A percentile compares a stretch with the other conserved stretches of the same genome.
These are phyloP conservation scores for Leucopsar rothschildi DNA, from an alignment of 2,113 vertebrate species.

Conservation along the genomic window DNA sequence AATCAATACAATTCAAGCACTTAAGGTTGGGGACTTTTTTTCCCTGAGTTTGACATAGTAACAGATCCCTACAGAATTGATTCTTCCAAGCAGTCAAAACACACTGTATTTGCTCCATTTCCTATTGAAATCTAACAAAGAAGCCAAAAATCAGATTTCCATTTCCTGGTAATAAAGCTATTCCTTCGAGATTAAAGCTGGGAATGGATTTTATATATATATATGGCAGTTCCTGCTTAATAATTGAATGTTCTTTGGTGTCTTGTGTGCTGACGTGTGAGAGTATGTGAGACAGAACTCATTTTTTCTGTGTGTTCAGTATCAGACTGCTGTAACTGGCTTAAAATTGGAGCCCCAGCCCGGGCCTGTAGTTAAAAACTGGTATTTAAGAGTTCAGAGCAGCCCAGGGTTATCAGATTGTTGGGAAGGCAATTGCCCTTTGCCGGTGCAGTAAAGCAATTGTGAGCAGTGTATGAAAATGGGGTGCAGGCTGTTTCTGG, in stretches of 20 bases:
- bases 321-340: background rate
- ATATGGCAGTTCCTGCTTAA: conserved; percentile 55
- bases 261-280: conserved; percentile 12
- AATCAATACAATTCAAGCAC: background rate
- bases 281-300: background rate
- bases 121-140: conserved; percentile 46
- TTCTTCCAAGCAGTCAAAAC: conserved; percentile 43
- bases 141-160: conserved; percentile 64
- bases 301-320: background rate
- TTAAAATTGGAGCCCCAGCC: background rate
- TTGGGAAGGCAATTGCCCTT: conserved; percentile 65
- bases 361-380: conserved; percentile 65
- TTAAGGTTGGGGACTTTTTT: background rate
- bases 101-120: conserved; percentile 44
- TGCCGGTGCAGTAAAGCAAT: conserved; percentile 38
- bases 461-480: conserved; percentile 16
- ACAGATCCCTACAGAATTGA: conserved; percentile 19
- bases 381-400: conserved; percentile 70
- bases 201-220: background rate
- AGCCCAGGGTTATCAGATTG: conserved; percentile 78
- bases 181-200: conserved; percentile 64
- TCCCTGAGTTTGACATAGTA: background rate
- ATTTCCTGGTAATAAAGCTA: conserved; percentile 67
- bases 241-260: conserved; percentile 76
- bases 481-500: conserved; percentile 26